A percentile compares a stretch with the other conserved stretches of the same genome.
Evolutionary conservation across 92 coral and sea anemone species (phyloP).

Genomic region (Actinostola sp.): DNA sequence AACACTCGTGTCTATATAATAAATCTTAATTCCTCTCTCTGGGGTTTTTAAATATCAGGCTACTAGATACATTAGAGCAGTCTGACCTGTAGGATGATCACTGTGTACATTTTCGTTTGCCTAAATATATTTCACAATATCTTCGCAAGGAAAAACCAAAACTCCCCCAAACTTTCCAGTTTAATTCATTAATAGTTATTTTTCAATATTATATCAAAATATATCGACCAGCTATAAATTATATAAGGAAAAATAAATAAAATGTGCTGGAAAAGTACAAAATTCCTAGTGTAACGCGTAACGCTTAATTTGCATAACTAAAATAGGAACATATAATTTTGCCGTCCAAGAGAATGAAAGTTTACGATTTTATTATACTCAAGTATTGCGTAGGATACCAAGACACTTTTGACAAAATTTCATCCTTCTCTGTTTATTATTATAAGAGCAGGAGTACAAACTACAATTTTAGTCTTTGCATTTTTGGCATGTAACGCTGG

Average conservation of each 20-base stretch:
- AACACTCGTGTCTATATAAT: too few species aligned
- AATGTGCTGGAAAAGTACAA: too few species aligned
- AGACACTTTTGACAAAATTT: too few species aligned
- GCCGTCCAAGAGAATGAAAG: too few species aligned
- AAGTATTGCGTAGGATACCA: too few species aligned
- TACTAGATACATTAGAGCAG: too few species aligned
- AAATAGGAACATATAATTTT: background rate
- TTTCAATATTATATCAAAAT: conserved; percentile 10
- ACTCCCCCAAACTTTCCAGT: conserved; percentile 6
- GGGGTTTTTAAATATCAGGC: too few species aligned
- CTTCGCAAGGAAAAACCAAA: background rate
- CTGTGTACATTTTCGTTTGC: too few species aligned
- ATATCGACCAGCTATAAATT: conserved; percentile 1
- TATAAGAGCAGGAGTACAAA: conserved; percentile 1
- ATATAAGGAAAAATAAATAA: background rate
- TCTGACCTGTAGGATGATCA: too few species aligned
- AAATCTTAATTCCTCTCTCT: too few species aligned
- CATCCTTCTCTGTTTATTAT: background rate
- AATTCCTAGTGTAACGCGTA: too few species aligned
- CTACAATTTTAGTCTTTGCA: background rate
- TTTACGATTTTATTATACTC: too few species aligned
- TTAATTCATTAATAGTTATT: conserved; percentile 8
- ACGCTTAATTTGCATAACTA: background rate
- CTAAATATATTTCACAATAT: background rate
- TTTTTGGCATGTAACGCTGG: conserved; percentile 18